Evolutionary conservation across 1,140 invertebrate species (phyloP), one percentile per base, ranked within the genome.

Genomic region (Stenopsyche tienmushanensis): DNA sequence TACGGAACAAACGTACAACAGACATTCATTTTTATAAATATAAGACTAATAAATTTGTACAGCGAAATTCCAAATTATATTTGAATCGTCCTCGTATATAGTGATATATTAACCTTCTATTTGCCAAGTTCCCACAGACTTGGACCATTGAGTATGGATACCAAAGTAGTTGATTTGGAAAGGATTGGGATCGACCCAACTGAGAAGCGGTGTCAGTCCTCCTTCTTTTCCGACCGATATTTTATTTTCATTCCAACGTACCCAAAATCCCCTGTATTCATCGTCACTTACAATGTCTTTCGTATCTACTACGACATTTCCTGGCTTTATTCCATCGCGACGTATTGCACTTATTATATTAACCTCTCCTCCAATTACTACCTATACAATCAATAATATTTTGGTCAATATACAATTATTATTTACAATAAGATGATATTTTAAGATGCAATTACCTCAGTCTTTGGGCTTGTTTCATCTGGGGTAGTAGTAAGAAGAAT

Each of bases 91-190:
- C n/a, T n/a, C n/a, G n/a, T 39, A 7, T 39, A 39, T 8, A 8
- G 34, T 7, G 7, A n/a, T 8, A 39, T 67, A 71, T 72, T 76
- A 81, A 90, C 88, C 87, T 82, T 92, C 89, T 71, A 94, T 84
- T 23, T 87, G 79, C 91, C 91, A 94, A 29, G 86, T 83, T n/a
- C 91, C 91, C n/a, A n/a, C n/a, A 62, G 74, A 78, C 0, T 90
- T 86, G 18, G 91, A 91, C 90, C 90, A 93, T 41, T 89, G 90
- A 44, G 91, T 93, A 75, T 89, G 89, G 9, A 93, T 83, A 41
- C 90, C 91, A 23, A 90, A 87, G 73, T 88, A 86, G 62, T 82
- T 82, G 15, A 92, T 82, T 0, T 80, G 79, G 70, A 90, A 85
- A 0, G 85, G 83, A 66, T 89, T 84, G 1, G 85, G 84, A 72